A percentile compares a stretch with the other conserved stretches of the same genome.
Conservation (phyloP, 1,140 invertebrate species). For the Batillaria attramentaria region DNA sequence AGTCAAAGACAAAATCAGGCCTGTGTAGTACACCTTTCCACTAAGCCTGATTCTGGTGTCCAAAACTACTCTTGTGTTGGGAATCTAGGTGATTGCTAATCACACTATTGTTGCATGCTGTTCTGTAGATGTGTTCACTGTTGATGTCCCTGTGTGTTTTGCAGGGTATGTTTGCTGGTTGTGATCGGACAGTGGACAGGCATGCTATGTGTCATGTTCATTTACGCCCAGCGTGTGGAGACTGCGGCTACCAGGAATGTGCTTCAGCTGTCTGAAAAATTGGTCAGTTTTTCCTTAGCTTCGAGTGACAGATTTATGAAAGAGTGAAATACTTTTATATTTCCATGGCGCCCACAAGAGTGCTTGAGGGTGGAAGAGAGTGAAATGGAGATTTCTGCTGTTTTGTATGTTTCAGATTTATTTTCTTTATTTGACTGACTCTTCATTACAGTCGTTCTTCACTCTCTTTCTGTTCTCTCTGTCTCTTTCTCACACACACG, state of each 20-base stretch:
- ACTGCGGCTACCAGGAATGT: constrained; percentile 9
- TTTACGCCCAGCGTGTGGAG: constrained; percentile 45
- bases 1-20: not conserved
- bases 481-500: too few relatives aligned
- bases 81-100: not conserved
- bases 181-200: constrained; percentile 61
- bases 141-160: constrained; percentile 31
- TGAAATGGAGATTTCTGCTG: not conserved
- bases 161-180: constrained; percentile 60
- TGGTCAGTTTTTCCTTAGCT: constrained; percentile 9
- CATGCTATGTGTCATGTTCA: constrained; percentile 48
- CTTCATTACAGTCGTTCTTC: too few relatives aligned
- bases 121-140: not conserved
- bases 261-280: constrained; percentile 18
- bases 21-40: not conserved
- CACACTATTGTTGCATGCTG: not conserved
- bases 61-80: not conserved
- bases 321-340: not conserved
- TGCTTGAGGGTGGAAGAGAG: too few relatives aligned
- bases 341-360: not conserved
- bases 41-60: not conserved
- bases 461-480: too few relatives aligned
- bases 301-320: not conserved
- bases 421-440: too few relatives aligned
- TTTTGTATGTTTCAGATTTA: too few relatives aligned